These are phyloP conservation scores for Capreolus pygargus DNA, from an alignment of 2,113 vertebrate species.

Conservation along the genomic window DNA sequence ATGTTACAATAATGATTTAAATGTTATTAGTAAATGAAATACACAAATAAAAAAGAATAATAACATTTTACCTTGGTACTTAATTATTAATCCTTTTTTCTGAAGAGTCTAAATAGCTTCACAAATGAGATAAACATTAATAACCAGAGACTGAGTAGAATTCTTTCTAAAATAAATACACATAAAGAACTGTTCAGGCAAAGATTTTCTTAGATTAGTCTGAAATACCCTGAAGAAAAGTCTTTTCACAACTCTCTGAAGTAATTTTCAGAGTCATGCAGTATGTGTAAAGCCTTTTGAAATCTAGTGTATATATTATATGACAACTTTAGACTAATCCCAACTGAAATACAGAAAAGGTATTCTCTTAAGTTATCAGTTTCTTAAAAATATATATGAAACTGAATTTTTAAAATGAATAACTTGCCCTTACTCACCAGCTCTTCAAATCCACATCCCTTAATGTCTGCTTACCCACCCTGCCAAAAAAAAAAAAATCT, in stretches of 20 bases:
- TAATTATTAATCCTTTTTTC: slow-evolving; percentile 6
- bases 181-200: not conserved
- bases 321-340: not conserved
- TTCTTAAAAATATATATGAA: not conserved
- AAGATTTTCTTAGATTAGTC: not conserved
- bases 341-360: not conserved
- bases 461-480: not conserved
- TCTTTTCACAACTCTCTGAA: slow-evolving; percentile 6
- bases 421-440: not conserved
- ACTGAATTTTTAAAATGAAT: not conserved
- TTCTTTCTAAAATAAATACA: not conserved
- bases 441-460: not conserved
- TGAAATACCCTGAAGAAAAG: not conserved
- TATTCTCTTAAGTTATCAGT: not conserved
- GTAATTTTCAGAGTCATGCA: not conserved
- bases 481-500: not conserved
- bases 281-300: not conserved
- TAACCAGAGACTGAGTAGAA: not conserved
- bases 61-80: not conserved
- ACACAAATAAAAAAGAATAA: not conserved
- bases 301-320: not conserved
- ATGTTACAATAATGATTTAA: not conserved
- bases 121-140: not conserved
- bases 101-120: not conserved
- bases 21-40: not conserved